Percentiles rank a stretch among this genome's conserved stretches.
Conservation (phyloP, 2,888 invertebrate genomes). For the Hecatera dysodea region DNA sequence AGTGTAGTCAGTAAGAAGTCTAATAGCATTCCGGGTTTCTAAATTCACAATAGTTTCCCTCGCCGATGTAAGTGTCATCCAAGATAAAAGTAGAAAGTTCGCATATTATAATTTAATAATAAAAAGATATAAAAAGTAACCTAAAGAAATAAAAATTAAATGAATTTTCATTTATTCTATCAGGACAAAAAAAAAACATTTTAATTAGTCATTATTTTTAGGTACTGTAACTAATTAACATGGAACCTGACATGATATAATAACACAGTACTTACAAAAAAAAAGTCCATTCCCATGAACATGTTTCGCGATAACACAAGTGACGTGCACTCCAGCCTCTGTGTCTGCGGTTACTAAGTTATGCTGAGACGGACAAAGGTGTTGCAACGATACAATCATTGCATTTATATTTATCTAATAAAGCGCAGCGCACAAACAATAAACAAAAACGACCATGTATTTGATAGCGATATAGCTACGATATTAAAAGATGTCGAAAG, state of each 20-base stretch:
- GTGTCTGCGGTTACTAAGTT: conserved; percentile 28
- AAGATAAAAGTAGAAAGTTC: no score
- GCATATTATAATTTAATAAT: no score
- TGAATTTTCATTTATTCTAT: no score
- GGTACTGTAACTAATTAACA: neutral
- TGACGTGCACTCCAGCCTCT: conserved; percentile 26
- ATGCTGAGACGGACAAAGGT: neutral
- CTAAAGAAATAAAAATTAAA: no score
- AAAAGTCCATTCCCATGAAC: conserved; percentile 50
- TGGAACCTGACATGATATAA: neutral
- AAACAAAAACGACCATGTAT: neutral
- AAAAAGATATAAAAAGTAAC: neutral
- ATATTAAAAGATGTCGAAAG: neutral
- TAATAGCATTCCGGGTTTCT: no score
- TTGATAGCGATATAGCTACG: neutral
- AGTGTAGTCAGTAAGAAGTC: no score
- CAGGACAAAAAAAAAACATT: no score
- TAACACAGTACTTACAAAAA: conserved; percentile 51
- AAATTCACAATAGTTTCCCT: no score
- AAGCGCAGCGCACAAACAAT: conserved; percentile 11
- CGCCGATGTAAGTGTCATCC: no score
- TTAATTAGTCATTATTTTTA: no score
- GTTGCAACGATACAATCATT: conserved; percentile 3
- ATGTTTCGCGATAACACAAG: conserved; percentile 46
- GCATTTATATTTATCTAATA: conserved; percentile 30